Evolutionary conservation across 1,140 invertebrate genomes (phyloP).

Genomic region (Drosophila pectinifera): DNA sequence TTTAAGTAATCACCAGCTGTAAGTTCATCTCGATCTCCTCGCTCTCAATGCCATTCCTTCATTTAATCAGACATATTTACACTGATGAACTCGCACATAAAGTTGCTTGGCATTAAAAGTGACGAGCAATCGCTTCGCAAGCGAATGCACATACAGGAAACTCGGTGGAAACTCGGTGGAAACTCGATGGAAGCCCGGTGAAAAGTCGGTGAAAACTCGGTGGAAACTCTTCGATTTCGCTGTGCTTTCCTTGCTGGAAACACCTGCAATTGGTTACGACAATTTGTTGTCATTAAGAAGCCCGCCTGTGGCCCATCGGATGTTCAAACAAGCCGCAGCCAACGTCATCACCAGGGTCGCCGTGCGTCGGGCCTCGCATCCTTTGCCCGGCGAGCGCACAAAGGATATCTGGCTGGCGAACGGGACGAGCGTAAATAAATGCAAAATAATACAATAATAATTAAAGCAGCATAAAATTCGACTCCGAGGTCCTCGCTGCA

Average conservation of each 20-base stretch:
- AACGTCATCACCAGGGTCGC: conserved; percentile 16
- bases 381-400: conserved; percentile 24
- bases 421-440: conserved; percentile 70
- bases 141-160: not conserved
- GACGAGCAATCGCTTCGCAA: conserved; percentile 1
- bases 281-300: conserved; percentile 75
- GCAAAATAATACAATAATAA: conserved; percentile 83
- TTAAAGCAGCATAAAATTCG: conserved; percentile 65
- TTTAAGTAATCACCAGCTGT: too few relatives aligned
- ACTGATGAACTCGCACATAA: conserved; percentile 16
- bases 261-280: conserved; percentile 72
- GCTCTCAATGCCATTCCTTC: not conserved
- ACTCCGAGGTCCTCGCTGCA: conserved; percentile 10
- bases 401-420: conserved; percentile 20
- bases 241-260: conserved; percentile 36
- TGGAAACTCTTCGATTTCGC: conserved; percentile 34
- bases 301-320: conserved; percentile 22
- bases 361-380: conserved; percentile 15
- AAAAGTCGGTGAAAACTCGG: conserved; percentile 1
- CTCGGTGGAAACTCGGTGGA: not conserved
- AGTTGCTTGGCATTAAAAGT: conserved; percentile 31
- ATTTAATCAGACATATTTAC: conserved; percentile 35
- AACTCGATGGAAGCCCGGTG: conserved; percentile 1
- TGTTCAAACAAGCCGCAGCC: conserved; percentile 49
- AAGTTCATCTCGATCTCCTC: not conserved